Base-by-base conservation (phyloP, 1,140 invertebrate species). In the Drosophila novamexicana region DNA sequence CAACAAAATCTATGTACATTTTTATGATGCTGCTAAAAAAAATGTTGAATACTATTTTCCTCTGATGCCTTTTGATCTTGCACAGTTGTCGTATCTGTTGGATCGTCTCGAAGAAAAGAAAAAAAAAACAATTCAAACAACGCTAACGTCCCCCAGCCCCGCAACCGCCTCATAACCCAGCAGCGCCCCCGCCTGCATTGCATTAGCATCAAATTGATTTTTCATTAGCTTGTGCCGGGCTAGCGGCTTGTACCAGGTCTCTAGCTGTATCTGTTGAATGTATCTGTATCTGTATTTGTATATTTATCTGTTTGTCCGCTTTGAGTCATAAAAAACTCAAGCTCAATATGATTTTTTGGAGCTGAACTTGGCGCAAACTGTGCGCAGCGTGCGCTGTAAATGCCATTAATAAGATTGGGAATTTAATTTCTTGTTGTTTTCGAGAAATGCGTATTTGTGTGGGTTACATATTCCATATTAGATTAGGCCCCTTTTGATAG, bases 131-230 rank as follows among this genome's bases (percentile, higher is more conserved):
- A 69, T 6, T 29, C 66, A 45, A 3, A 39, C 34, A 70, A 40
- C 40, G n/a, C n/a, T 36, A 16, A 52, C 50, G 49, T 40, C 67
- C 32, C 66, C 58, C 16, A 7, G 5, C 22, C 14, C 45, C 39
- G 16, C n/a, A 8, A 36, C 7, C 66, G 0, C 39, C 29, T 44
- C 36, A 36, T 5, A 29, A 37, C 45, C 8, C 40, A 7, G 14
- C 42, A 44, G 22, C 47, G 49, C 67, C 58, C 53, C 61, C 52
- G 44, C 76, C 34, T 37, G 53, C 36, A 59, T 49, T 67, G 73
- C 67, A 72, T 72, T 76, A 79, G 76, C 73, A 79, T 79, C 53
- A 79, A 79, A 79, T 79, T 76, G 76, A 79, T 79, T 79, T 79
- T 79, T 76, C 76, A 79, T 79, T 79, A 72, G 73, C 68, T 75